Percentiles rank a stretch among this genome's conserved stretches.
Evolutionary conservation across 2,797 vertebrate species (phyloP).

Genomic region (Cheirogaleus major): DNA sequence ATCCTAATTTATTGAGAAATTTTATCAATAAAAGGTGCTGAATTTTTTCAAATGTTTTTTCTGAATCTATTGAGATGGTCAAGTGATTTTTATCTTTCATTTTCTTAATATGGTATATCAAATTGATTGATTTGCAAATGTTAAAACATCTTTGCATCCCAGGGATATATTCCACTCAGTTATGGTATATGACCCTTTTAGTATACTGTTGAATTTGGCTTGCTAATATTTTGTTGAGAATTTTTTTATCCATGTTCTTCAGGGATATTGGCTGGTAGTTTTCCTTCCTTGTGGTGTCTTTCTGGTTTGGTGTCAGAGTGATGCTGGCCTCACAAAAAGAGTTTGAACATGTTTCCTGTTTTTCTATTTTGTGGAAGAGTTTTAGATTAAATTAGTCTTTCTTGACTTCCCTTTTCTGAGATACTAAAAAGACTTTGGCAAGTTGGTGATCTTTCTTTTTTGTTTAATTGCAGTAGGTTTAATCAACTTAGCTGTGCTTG

Average conservation of each 20-base stretch:
- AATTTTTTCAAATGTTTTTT: not conserved
- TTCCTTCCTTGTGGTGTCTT: not conserved
- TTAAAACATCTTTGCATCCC: not conserved
- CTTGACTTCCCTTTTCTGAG: not conserved
- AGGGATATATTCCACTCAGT: not conserved
- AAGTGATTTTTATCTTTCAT: not conserved
- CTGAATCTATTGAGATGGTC: not conserved
- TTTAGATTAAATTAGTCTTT: not conserved
- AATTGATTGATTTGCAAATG: not conserved
- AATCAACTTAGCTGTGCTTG: conserved; percentile 4
- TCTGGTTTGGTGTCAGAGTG: not conserved
- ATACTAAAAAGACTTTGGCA: not conserved
- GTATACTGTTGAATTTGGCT: not conserved
- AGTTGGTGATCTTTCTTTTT: not conserved
- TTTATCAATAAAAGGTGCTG: not conserved
- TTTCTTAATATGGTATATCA: not conserved
- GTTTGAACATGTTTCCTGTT: not conserved
- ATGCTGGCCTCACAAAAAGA: not conserved
- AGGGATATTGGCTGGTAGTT: not conserved
- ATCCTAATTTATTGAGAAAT: not conserved
- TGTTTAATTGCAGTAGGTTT: not conserved
- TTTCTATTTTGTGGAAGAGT: not conserved
- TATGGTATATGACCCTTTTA: not conserved
- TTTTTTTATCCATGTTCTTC: not conserved
- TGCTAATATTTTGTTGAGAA: not conserved